Evolutionary conservation across 1,140 invertebrate genomes (phyloP), one percentile per base, ranked within the genome.

Genomic region (Phocides pigmalion): DNA sequence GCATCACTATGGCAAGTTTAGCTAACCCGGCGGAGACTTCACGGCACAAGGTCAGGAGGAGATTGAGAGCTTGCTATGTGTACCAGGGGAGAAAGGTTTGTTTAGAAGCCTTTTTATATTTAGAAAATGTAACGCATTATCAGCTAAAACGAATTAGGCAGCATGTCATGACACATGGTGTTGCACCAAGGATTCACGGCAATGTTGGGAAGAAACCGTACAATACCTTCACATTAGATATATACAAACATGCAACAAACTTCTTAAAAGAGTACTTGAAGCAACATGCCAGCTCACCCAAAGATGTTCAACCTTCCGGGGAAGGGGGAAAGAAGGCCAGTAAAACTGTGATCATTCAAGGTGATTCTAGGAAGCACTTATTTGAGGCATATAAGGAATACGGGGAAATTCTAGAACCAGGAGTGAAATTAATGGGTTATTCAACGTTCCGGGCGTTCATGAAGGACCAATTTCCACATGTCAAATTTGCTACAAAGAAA

Each of bases 151-250:
- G 95, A 44, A 96, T 96, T 66, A 87, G 95, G 64, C 96, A 96
- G 74, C 95, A 97, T 83, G 92, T 96, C 1, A 95, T 95, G 92
- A 95, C 94, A 0, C 95, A 96, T 76, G 95, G 95, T 9, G 95
- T 97, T 0, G 95, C 95, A 0, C 95, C 95, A 0, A 85, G 95
- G 46, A 94, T 96, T 35, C 95, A 96, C 82, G 95, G 96, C 1
- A 97, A 96, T 82, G 94, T 95, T 64, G 95, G 95, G 3, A 96
- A 96, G 89, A 94, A 95, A 76, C 95, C 95, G n/a, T 95, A 96
- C 70, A 97, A 97, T 80, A 95, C 95, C 1, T 96, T 96, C 74
- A 95, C 95, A 4, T 85, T 96, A 16, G 94, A 96, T 74, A 96
- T 95, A 62, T 96, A 96, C 72, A 94, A 95, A 77, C 95, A 95